Base-by-base conservation (phyloP, 2,113 vertebrate species). In the Spermophilus dauricus region DNA sequence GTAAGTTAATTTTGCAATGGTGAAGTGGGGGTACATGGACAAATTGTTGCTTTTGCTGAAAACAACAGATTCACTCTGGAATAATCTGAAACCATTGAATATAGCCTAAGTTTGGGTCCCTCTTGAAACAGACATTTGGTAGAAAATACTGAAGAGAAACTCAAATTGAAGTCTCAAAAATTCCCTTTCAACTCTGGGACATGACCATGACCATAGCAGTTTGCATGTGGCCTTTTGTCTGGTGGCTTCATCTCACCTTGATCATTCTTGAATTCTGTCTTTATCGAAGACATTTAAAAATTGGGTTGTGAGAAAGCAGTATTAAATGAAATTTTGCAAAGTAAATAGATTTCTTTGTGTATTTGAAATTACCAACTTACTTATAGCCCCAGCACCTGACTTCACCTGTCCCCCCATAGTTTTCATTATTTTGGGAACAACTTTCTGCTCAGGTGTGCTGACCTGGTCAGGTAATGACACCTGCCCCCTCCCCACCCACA, bases 321-420 rank as follows among this genome's bases (percentile, higher is more conserved):
- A 87, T 94, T 86, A 85, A 96, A 58, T 78, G 75, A 96, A 87
- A 63, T 75, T 42, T 80, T 83, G 7, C 22, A 67, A 65, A 82
- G 56, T 42, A 67, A 91, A 76, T 24, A 77, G 63, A 90, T 88
- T 58, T 26, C 22, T 84, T 58, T 82, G 45, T 80, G 1, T 76
- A 65, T 84, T 75, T 96, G 48, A 76, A 94, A 90, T n/a, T 65
- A 73, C 11, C 18, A 82, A 45, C 13, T 37, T 16, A 56, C 13
- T 28, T 8, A 92, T 70, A 56, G 70, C 30, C 11, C 7, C 10
- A 51, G 24, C 1, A 28, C 56, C 24, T 75, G 22, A 56, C 22
- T 72, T 20, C 9, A 51, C 32, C 10, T 28, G 8, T 16, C 48
- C 32, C n/a, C 30, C 51, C 22, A 0, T 24, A 24, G 0, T 78